A percentile compares a stretch with the other conserved stretches of the same genome.
Conservation (phyloP, 2,113 vertebrate genomes). For the Nansenia antarctica region DNA sequence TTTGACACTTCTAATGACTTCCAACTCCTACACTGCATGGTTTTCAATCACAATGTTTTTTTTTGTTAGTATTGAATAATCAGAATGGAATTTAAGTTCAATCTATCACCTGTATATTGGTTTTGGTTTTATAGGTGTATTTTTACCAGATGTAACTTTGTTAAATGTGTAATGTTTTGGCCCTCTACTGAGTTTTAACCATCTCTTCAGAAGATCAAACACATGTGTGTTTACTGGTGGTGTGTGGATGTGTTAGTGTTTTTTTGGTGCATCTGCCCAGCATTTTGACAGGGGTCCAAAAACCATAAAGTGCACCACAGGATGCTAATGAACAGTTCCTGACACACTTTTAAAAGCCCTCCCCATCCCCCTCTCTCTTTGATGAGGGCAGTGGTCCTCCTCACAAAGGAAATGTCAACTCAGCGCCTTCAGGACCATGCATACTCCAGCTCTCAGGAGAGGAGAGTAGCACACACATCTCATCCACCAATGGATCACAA, state of each 20-base stretch:
- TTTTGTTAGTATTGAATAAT: too few species aligned
- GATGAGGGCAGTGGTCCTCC: background rate
- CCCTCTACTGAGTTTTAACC: background rate
- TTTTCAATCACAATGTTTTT: too few species aligned
- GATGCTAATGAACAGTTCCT: slow-evolving; percentile 1
- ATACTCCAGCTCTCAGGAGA: background rate
- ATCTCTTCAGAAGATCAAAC: background rate
- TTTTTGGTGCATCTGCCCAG: background rate
- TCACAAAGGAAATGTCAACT: background rate
- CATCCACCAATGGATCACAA: slow-evolving; percentile 26
- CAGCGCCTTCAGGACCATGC: too few species aligned
- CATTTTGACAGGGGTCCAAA: background rate
- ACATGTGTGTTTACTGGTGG: background rate
- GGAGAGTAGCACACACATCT: too few species aligned
- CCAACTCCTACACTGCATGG: too few species aligned
- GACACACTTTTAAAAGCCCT: background rate
- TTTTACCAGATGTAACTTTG: background rate
- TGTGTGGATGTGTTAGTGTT: background rate
- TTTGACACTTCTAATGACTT: too few species aligned
- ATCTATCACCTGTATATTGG: too few species aligned
- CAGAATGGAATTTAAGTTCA: too few species aligned
- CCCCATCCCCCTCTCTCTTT: background rate
- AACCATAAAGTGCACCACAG: background rate
- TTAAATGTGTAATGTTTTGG: background rate
- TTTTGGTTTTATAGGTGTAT: too few species aligned